A percentile compares a stretch with the other conserved stretches of the same genome.
Evolutionary conservation across 1,140 invertebrate species (phyloP).

Genomic region (Periplaneta americana): DNA sequence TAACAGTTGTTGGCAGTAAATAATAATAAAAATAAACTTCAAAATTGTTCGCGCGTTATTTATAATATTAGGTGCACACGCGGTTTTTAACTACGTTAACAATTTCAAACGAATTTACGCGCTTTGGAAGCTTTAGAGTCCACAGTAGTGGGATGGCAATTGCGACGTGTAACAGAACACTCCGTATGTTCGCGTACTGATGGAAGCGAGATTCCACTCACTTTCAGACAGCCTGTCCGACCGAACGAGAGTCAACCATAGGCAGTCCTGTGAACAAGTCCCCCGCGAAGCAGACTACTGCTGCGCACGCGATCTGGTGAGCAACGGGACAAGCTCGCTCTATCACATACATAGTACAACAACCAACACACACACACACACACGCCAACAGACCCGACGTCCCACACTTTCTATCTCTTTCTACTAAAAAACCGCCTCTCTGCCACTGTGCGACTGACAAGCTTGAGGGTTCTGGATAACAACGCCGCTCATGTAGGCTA

Average conservation of each 20-base stretch:
- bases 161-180: not conserved
- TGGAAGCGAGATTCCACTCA: not conserved
- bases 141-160: too few species aligned
- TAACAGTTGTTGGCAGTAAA: too few species aligned
- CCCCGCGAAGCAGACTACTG: not conserved
- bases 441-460: not conserved
- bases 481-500: too few species aligned
- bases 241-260: not conserved
- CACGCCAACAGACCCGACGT: not conserved
- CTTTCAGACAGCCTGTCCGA: not conserved
- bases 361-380: not conserved
- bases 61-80: not conserved
- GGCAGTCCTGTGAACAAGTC: not conserved
- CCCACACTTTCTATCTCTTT: not conserved
- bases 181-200: not conserved
- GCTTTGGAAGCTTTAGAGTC: too few species aligned
- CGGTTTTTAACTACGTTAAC: too few species aligned
- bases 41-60: not conserved
- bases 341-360: not conserved
- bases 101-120: too few species aligned
- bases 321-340: not conserved
- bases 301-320: not conserved
- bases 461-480: not conserved
- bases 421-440: not conserved
- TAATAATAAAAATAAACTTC: not conserved